phyloP scores from a whole-genome alignment of 1,140 invertebrate species.

The Pachypsylla venusta region DNA sequence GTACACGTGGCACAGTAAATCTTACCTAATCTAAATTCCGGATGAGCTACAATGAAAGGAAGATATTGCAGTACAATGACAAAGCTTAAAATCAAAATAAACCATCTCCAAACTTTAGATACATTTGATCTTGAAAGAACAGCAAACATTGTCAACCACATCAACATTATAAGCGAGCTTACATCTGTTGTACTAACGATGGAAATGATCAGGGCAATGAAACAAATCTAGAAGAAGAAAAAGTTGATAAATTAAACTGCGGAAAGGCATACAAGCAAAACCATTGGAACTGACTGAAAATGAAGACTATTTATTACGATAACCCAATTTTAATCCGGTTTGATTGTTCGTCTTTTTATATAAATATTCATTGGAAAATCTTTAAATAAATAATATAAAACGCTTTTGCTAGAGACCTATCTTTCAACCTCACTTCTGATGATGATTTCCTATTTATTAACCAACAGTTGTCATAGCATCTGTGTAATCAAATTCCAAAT shows the following conservation, averaged over 20 bases:
- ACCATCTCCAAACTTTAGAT: background rate
- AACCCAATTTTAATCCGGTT: no score
- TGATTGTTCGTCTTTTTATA: background rate
- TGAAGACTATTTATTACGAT: no score
- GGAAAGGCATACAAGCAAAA: background rate
- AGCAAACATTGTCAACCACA: background rate
- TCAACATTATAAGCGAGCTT: background rate
- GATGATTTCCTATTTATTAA: no score
- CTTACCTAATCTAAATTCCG: background rate
- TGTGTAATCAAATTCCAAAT: no score
- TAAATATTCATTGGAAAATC: background rate
- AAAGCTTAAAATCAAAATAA: background rate
- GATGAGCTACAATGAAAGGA: background rate
- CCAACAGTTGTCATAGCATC: no score
- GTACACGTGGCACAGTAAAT: background rate
- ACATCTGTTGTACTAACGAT: background rate
- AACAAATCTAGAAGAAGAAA: background rate
- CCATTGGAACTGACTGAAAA: background rate
- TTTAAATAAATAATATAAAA: background rate
- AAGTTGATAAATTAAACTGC: background rate
- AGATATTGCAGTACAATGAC: background rate
- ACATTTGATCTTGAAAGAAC: background rate
- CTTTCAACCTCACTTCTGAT: no score
- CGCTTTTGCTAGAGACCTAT: background rate
- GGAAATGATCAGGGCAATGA: background rate